phyloP scores from a whole-genome alignment of 2,797 vertebrate genomes.

The Emys orbicularis region DNA sequence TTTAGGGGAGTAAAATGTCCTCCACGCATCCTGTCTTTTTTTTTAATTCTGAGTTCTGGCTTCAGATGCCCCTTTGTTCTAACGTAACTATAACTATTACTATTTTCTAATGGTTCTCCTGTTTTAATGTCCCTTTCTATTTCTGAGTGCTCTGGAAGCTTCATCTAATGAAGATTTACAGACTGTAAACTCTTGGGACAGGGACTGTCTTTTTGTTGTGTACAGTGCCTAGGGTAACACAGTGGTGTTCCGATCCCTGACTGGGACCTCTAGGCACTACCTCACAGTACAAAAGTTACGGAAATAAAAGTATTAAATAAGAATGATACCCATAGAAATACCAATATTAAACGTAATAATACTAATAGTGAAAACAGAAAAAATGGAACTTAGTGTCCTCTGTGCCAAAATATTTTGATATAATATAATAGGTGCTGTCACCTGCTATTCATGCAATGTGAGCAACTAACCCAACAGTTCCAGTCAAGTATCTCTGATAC shows the following conservation, averaged over 20 bases:
- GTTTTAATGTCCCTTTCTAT: neutral
- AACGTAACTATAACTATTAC: neutral
- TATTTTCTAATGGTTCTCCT: neutral
- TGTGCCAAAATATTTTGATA: neutral
- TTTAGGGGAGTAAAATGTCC: neutral
- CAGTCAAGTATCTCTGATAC: neutral
- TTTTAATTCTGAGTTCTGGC: neutral
- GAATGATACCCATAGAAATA: neutral
- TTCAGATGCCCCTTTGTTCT: neutral
- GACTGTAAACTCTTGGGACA: rapidly evolving
- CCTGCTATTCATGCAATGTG: neutral
- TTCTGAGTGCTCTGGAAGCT: neutral
- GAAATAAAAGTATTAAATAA: neutral
- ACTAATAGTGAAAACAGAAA: neutral
- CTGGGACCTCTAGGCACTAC: neutral
- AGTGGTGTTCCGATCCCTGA: no score
- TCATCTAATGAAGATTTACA: neutral
- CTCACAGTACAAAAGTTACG: neutral
- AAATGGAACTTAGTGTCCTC: neutral
- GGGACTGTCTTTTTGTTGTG: neutral
- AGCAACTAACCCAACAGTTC: neutral
- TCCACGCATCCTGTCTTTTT: neutral
- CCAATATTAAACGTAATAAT: neutral
- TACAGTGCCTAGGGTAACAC: neutral
- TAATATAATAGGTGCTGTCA: neutral